phyloP scores from a whole-genome alignment of 2,113 vertebrate genomes.

The Lophotis ruficrista region DNA sequence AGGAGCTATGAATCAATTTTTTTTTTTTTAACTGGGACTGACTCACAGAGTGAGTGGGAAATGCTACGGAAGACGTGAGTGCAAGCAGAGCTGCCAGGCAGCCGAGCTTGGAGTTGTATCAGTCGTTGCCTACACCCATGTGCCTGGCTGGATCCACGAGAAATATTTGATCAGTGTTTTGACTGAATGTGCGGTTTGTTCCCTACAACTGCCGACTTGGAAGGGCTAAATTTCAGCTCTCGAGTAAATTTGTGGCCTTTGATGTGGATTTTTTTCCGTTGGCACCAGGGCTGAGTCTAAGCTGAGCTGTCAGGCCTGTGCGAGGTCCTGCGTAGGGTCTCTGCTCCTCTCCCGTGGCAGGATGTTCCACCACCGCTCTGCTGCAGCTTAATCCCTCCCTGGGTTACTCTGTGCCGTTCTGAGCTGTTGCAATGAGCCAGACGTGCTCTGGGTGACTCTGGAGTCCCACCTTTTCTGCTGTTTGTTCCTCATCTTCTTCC shows the following conservation, averaged over 20 bases:
- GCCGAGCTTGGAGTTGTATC: conserved; percentile 1
- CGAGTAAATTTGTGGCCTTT: conserved; percentile 2
- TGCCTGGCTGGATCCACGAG: not conserved
- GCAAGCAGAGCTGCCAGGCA: not conserved
- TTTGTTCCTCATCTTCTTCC: not conserved
- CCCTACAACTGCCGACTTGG: not conserved
- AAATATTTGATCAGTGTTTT: not conserved
- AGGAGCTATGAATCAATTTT: not conserved
- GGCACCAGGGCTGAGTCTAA: not conserved
- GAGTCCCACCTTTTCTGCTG: not conserved
- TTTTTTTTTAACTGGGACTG: not conserved
- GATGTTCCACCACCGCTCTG: not conserved
- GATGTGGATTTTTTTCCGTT: not conserved
- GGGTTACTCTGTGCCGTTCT: not conserved
- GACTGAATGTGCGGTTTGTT: not conserved
- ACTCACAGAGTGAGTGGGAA: not conserved
- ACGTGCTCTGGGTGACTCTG: not conserved
- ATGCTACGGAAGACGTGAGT: not conserved
- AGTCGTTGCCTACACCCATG: not conserved
- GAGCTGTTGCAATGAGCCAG: not conserved
- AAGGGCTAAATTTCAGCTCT: not conserved
- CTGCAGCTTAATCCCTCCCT: not conserved
- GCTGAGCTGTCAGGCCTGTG: not conserved
- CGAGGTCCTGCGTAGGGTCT: not conserved
- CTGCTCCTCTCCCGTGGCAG: not conserved